Evolutionary conservation across 2,797 vertebrate genomes (phyloP).

Genomic region (Thalassophryne amazonica): DNA sequence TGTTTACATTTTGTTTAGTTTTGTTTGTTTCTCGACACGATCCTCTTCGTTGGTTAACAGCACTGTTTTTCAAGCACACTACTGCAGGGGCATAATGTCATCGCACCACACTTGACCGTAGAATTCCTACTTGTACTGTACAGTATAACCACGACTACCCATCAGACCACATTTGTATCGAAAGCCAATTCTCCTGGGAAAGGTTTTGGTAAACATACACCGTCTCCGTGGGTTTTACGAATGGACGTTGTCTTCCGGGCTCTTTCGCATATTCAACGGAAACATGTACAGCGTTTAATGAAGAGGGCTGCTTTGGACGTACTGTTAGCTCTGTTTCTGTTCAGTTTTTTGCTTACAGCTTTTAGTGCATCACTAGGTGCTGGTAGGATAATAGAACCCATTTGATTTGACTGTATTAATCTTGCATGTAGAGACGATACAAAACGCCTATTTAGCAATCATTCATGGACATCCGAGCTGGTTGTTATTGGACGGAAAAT

Average conservation of each 20-base stretch:
- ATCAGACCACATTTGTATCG: conserved; percentile 59
- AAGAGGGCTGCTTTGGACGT: conserved; percentile 82
- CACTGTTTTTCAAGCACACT: conserved; percentile 77
- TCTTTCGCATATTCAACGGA: conserved; percentile 65
- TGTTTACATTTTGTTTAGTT: too few species aligned
- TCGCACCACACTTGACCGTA: conserved; percentile 53
- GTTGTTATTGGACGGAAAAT: conserved; percentile 73
- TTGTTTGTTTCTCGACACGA: too few species aligned
- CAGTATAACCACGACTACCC: conserved; percentile 61
- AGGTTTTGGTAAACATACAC: conserved; percentile 42
- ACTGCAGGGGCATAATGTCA: conserved; percentile 52
- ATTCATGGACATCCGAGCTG: conserved; percentile 74
- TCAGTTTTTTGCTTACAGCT: conserved; percentile 69
- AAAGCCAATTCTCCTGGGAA: conserved; percentile 42
- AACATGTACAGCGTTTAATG: conserved; percentile 74
- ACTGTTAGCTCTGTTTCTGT: conserved; percentile 67
- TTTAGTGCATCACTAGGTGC: conserved; percentile 77
- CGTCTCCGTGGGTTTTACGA: conserved; percentile 50
- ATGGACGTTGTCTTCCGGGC: conserved; percentile 74
- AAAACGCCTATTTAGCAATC: conserved; percentile 74
- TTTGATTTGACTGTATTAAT: conserved; percentile 75
- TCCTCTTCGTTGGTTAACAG: conserved; percentile 66
- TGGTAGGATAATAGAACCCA: conserved; percentile 69
- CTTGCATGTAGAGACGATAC: conserved; percentile 79
- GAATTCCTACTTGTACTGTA: conserved; percentile 64